These are phyloP conservation scores for Prionace glauca DNA, from an alignment of 2,797 vertebrate genomes.

Conservation along the genomic window DNA sequence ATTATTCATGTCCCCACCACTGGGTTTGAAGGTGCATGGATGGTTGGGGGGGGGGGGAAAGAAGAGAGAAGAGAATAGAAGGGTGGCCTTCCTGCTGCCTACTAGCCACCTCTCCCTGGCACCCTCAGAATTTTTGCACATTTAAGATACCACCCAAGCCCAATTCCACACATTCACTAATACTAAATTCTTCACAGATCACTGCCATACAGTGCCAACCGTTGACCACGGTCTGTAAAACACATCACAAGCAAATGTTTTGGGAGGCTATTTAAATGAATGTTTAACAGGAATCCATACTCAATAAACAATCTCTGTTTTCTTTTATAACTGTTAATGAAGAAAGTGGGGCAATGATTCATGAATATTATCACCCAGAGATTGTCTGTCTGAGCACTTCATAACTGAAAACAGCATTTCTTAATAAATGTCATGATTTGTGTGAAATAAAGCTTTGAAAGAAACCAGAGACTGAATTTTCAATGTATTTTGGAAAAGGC, in stretches of 20 bases:
- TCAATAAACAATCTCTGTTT: not conserved
- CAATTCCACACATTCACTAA: too few relatives aligned
- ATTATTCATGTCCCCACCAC: too few relatives aligned
- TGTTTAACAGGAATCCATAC: not conserved
- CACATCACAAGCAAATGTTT: not conserved
- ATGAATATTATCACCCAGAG: not conserved
- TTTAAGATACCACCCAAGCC: too few relatives aligned
- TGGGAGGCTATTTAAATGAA: not conserved
- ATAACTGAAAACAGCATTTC: not conserved
- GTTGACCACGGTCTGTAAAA: not conserved
- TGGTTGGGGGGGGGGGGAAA: too few relatives aligned
- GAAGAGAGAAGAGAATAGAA: too few relatives aligned
- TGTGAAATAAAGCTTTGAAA: not conserved
- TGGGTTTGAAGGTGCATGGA: too few relatives aligned
- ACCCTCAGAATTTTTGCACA: too few relatives aligned
- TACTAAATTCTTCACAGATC: too few relatives aligned
- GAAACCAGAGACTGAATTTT: not conserved
- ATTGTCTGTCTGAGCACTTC: not conserved
- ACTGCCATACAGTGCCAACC: not conserved
- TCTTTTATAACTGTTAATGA: not conserved
- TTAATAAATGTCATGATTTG: not conserved
- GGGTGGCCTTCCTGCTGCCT: too few relatives aligned
- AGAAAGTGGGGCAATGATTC: not conserved
- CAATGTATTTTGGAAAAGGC: not conserved
- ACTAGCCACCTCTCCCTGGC: too few relatives aligned